phyloP scores from a whole-genome alignment of 1,140 invertebrate species.

The Thereuonema tuberculata region DNA sequence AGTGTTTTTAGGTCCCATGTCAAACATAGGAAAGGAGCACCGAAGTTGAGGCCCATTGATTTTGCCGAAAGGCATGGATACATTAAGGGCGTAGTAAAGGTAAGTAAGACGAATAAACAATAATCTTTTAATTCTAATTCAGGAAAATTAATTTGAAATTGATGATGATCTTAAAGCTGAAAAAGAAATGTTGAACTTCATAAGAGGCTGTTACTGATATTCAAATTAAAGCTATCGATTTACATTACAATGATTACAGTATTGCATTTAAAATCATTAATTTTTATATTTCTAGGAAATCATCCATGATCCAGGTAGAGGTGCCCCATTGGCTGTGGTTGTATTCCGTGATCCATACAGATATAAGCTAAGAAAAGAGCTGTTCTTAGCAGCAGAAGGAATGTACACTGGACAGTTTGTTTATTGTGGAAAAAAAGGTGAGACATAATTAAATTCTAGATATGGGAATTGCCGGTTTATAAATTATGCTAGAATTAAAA shows the following conservation, averaged over 20 bases:
- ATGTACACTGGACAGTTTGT: constrained; percentile 99
- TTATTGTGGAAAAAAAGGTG: constrained; percentile 97
- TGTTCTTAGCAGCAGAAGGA: constrained; percentile 96
- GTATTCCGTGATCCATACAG: constrained; percentile 97
- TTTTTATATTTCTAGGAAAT: constrained; percentile 57
- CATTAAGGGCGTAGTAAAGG: constrained; percentile 92
- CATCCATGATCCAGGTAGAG: constrained; percentile 97
- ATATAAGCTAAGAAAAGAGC: constrained; percentile 89
- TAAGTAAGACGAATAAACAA: constrained; percentile 16
- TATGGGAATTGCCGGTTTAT: too few relatives aligned
- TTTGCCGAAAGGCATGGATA: constrained; percentile 97
- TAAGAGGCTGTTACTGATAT: constrained; percentile 18
- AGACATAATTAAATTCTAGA: background rate
- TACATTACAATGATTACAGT: background rate
- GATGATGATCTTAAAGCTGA: too few relatives aligned
- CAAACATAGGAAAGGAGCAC: constrained; percentile 94
- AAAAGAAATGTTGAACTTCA: background rate
- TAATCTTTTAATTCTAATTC: too few relatives aligned
- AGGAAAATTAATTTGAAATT: too few relatives aligned
- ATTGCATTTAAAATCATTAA: background rate
- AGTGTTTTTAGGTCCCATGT: constrained; percentile 96
- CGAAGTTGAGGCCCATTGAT: constrained; percentile 88
- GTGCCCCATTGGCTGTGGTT: constrained; percentile 90
- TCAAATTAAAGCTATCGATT: background rate
- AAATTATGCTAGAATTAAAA: too few relatives aligned